These are phyloP conservation scores for Arion vulgaris DNA, from an alignment of 1,140 invertebrate genomes.

Conservation along the genomic window DNA sequence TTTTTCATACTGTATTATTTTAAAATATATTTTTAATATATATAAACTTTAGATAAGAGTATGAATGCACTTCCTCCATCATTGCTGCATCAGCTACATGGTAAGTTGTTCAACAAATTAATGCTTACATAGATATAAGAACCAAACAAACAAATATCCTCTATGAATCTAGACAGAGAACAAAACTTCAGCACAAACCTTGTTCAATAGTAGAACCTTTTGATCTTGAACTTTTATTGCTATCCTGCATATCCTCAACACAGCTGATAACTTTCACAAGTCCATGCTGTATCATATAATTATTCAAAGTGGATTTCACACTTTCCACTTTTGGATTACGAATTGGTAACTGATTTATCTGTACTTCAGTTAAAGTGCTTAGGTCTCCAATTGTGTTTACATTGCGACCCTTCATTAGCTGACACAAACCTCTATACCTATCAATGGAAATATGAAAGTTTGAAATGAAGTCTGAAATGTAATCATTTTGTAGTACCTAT, in stretches of 20 bases:
- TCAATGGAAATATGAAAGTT: constrained; percentile 14
- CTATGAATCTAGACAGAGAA: too few species aligned
- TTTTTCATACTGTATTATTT: too few species aligned
- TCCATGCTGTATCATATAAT: constrained; percentile 25
- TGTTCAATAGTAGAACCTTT: constrained; percentile 1
- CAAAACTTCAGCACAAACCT: too few species aligned
- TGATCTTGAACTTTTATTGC: neutral
- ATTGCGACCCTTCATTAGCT: constrained; percentile 60
- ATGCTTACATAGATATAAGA: too few species aligned
- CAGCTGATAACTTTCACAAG: neutral
- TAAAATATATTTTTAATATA: too few species aligned
- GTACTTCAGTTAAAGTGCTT: constrained; percentile 58
- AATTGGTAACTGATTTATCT: constrained; percentile 65
- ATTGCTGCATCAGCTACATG: too few species aligned
- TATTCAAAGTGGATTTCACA: constrained; percentile 6
- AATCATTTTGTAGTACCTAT: too few species aligned
- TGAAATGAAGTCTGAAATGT: neutral
- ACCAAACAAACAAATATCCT: too few species aligned
- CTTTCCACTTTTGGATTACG: constrained; percentile 32
- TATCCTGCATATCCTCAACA: neutral
- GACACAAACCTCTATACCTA: constrained; percentile 64
- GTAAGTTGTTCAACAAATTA: too few species aligned
- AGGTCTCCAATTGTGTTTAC: constrained; percentile 66
- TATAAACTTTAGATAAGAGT: too few species aligned
- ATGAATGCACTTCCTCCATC: too few species aligned